phyloP scores from a whole-genome alignment of 2,888 invertebrate species.

The Drosophila ustulata region DNA sequence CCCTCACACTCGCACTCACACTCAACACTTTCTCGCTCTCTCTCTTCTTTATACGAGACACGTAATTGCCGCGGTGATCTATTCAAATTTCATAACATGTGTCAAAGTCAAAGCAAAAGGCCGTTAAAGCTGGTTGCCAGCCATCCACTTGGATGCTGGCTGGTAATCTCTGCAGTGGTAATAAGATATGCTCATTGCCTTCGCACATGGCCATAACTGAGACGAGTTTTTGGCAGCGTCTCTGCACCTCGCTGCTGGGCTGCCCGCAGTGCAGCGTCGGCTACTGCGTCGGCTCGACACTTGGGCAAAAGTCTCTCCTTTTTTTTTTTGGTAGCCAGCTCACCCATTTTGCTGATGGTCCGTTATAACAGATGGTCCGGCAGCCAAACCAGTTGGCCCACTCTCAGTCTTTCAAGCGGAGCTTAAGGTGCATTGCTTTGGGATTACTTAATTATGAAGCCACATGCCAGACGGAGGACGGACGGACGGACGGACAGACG shows the following conservation, averaged over 20 bases:
- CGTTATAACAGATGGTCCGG: conserved; percentile 60
- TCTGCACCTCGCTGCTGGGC: conserved; percentile 39
- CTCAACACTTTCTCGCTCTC: not conserved
- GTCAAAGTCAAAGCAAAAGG: conserved; percentile 73
- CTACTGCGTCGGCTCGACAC: conserved; percentile 39
- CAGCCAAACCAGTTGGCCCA: conserved; percentile 62
- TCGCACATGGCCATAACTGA: conserved; percentile 57
- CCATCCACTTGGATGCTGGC: conserved; percentile 2
- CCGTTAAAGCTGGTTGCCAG: conserved; percentile 57
- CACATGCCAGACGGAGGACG: conserved; percentile 45
- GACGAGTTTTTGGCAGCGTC: conserved; percentile 40
- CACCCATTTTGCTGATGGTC: conserved; percentile 39
- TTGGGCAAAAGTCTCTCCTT: conserved; percentile 22
- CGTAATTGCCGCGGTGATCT: conserved; percentile 61
- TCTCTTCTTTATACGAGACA: conserved; percentile 17
- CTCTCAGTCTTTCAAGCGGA: conserved; percentile 47
- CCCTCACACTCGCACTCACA: not conserved
- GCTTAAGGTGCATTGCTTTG: conserved; percentile 70
- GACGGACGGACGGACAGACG: not conserved
- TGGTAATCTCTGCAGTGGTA: conserved; percentile 70
- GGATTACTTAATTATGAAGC: conserved; percentile 78
- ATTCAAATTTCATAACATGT: conserved; percentile 79
- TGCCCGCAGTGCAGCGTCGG: conserved; percentile 64
- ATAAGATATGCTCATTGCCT: conserved; percentile 72
- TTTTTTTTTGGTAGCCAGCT: conserved; percentile 58